These are phyloP conservation scores for Sinocyclocheilus anophthalmus DNA, from an alignment of 2,113 vertebrate species.

Conservation along the genomic window DNA sequence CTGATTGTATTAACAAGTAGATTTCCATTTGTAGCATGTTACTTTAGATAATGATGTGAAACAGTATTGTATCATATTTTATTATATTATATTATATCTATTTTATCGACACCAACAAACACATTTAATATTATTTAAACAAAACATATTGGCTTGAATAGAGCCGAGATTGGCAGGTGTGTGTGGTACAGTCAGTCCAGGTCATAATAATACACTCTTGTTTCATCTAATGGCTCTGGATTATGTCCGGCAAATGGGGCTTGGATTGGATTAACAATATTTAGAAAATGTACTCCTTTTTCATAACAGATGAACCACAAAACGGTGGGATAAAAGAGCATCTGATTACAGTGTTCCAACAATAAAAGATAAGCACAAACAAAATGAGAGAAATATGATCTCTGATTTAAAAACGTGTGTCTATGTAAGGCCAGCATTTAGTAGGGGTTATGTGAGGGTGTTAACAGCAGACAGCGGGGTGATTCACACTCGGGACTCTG, in stretches of 20 bases:
- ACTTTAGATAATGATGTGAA: not conserved
- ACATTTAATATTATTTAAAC: not conserved
- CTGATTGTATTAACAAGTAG: not conserved
- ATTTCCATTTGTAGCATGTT: not conserved
- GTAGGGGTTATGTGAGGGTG: conserved; percentile 22
- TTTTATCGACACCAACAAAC: too few species aligned
- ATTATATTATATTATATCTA: too few species aligned
- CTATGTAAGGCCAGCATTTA: conserved; percentile 3
- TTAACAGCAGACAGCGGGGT: conserved; percentile 34
- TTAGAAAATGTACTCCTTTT: conserved; percentile 53
- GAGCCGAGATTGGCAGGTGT: conserved; percentile 4
- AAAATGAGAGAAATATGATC: not conserved
- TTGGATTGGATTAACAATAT: conserved; percentile 62
- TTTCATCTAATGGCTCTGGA: conserved; percentile 63
- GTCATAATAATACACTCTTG: conserved; percentile 49
- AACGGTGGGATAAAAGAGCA: conserved; percentile 23
- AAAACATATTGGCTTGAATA: not conserved
- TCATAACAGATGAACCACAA: conserved; percentile 29
- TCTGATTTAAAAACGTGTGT: not conserved
- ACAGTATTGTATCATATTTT: too few species aligned
- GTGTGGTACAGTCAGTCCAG: conserved; percentile 50
- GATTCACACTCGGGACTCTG: conserved; percentile 20
- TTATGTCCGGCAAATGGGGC: conserved; percentile 64
- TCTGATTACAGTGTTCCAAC: not conserved
- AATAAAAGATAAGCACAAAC: conserved; percentile 7